Conservation (phyloP, 2,797 vertebrate genomes). For the Xyrichtys novacula region DNA sequence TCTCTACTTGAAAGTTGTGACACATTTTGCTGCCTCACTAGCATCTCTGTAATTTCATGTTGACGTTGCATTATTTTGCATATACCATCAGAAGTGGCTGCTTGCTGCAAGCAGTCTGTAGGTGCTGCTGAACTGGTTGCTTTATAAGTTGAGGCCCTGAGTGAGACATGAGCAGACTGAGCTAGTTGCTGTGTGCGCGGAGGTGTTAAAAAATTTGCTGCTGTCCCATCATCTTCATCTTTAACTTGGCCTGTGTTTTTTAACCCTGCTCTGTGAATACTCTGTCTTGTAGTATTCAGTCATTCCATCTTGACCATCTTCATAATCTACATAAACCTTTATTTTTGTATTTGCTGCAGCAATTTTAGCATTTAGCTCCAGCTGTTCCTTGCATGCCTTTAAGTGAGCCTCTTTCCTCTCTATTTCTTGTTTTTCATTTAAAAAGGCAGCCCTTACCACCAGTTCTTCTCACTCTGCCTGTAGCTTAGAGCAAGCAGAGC, state of each 20-base stretch:
- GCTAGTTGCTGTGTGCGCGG: background rate
- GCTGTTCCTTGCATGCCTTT: background rate
- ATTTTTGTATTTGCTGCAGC: background rate
- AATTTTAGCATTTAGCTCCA: background rate
- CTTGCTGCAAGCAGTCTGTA: background rate
- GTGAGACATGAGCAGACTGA: background rate
- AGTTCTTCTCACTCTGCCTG: background rate
- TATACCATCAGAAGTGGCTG: background rate
- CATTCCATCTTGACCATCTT: background rate
- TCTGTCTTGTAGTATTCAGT: background rate
- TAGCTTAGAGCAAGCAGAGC: background rate
- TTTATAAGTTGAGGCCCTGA: background rate
- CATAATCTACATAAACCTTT: constrained; percentile 6
- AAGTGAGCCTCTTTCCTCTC: background rate
- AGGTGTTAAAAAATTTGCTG: no score
- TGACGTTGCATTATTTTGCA: background rate
- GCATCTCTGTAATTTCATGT: constrained; percentile 3
- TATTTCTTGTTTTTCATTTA: background rate
- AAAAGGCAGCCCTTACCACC: background rate
- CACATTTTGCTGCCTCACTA: background rate
- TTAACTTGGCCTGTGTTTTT: background rate
- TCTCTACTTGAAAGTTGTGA: background rate
- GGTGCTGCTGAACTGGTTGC: background rate
- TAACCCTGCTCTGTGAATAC: background rate
- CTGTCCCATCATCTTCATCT: no score